Base-by-base conservation (phyloP, 1,140 invertebrate species). In the Dinothrombium tinctorium region DNA sequence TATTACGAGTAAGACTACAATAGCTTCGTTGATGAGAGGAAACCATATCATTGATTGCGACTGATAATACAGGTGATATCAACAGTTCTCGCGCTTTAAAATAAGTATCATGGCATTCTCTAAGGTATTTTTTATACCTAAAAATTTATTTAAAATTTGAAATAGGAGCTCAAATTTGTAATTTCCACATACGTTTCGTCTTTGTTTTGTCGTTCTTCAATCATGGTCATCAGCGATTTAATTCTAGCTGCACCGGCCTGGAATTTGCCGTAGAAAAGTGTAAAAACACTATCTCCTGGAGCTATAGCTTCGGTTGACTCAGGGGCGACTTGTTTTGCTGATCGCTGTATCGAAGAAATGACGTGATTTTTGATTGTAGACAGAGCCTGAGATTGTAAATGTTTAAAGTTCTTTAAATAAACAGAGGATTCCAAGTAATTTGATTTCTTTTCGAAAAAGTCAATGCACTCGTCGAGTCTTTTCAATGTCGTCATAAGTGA, bases 221-320 rank as follows among this genome's bases (percentile, higher is more conserved):
- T 68, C 49, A 84, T 69, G 43, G 72, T 69, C 40, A 86, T 74
- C 4, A 90, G 66, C 32, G 71, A 64, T 50, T 72, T 79, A 1
- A 86, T 66, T 55, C 83, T 76, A 0, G 75, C 71, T 1, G 84
- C 73, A 41, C 77, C 74, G 1, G 79, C 74, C 58, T 84, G 76
- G 60, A 92, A 92, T 59, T 87, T 84, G 0, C 84, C 84, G 57
- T 92, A 94, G 53, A 84, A 86, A 1, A 89, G 57, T 0, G 83
- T 80, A 56, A 86, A 77, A 1, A 79, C 74, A 22, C 80, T 73
- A 53, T 84, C 77, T 15, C 52, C 44, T 8, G 53, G 51, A 31
- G 51, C 46, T 29, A 53, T 44, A 40, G 41, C 48, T 33, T 47
- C 49, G 19, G 42, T 49, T n/a, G 48, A 46, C 31, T 54, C 55